Evolutionary conservation across 1,140 invertebrate genomes (phyloP).

Genomic region (Arion vulgaris): DNA sequence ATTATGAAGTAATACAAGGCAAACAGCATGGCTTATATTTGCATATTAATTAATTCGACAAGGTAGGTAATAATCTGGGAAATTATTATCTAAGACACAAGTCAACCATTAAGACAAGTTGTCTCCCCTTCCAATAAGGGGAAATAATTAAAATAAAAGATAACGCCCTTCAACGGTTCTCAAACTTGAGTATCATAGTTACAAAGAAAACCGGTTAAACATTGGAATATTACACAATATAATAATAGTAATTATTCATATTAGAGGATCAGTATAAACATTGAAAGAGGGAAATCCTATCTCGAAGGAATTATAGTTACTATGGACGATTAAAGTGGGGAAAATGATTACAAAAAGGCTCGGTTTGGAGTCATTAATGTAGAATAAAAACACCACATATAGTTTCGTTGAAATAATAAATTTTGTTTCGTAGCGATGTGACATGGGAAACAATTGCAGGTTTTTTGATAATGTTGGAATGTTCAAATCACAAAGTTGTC

Average conservation of each 20-base stretch:
- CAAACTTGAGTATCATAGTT: background rate
- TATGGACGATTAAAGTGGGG: no score
- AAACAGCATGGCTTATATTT: background rate
- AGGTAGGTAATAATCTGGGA: background rate
- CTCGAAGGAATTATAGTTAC: no score
- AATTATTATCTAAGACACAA: background rate
- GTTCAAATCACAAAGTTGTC: conserved; percentile 8
- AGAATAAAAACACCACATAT: background rate
- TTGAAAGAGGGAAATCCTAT: no score
- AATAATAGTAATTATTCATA: background rate
- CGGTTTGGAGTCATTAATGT: no score
- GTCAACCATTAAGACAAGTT: background rate
- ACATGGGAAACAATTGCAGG: background rate
- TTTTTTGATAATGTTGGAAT: conserved; percentile 9
- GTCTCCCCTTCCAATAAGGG: background rate
- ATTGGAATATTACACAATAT: background rate
- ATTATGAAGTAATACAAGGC: background rate
- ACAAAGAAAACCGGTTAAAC: background rate
- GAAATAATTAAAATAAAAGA: background rate
- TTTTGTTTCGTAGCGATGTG: background rate
- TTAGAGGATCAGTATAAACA: no score
- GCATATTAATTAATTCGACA: conserved; percentile 1
- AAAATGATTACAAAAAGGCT: background rate
- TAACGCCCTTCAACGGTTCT: background rate
- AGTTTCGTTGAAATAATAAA: conserved; percentile 2